Evolutionary conservation across 2,797 vertebrate genomes (phyloP), one percentile per base, ranked within the genome.

Genomic region (Periophthalmus magnuspinnatus): DNA sequence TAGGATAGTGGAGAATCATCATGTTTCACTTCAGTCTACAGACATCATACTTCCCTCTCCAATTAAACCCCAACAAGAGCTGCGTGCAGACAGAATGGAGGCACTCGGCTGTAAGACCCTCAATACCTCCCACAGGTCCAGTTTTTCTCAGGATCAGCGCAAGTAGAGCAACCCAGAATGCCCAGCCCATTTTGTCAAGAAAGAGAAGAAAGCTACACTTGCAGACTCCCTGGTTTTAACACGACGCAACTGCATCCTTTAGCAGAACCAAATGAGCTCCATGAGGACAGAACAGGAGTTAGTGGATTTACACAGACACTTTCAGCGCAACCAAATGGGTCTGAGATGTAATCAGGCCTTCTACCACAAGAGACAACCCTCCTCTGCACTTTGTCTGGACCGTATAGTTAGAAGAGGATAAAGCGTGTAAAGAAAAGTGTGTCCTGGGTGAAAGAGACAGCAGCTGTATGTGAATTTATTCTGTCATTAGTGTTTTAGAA

Each of bases 51-150:
- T 89, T 67, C 65, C 57, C 47, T 81, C 81, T 84, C 90, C 88
- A 93, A 91, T 93, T 92, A 93, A 86, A 83, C 69, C 74, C 68
- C 75, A 84, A 88, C 85, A 88, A 79, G 83, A 76, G 50, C 84
- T 78, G 81, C 83, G 71, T 69, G 70, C 74, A 84, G 86, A 80
- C 72, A 62, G 74, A 76, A 86, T 74, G 72, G 71, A 80, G 85
- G 71, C 74, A 67, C 72, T 90, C 83, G 76, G 74, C 85, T 90
- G n/a, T 61, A 84, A 82, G 81, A 88, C 84, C 77, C 70, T 52
- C 47, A 89, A 91, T 87, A 82, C 74, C 79, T 93, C 91, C 90
- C 90, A 69, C 80, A 74, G 85, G 91, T 82, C 89, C 86, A 88
- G 88, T 92, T 92, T 57, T 63, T 89, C 81, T 78, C 66, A 68